Evolutionary conservation across 2,888 invertebrate species (phyloP).

Genomic region (Loripinus fragilis): DNA sequence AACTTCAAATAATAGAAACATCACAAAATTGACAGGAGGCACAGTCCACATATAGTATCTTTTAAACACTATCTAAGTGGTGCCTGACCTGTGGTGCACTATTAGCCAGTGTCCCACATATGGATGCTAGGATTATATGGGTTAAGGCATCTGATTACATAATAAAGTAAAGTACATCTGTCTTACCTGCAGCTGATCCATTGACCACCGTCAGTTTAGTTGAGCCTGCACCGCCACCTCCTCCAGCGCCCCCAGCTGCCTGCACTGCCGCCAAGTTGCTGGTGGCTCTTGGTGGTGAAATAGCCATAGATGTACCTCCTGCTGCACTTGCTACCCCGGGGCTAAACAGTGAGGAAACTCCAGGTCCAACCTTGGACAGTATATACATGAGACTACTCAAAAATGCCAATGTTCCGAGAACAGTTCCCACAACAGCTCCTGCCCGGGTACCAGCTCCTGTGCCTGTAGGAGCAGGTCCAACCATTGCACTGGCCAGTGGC

Average conservation of each 20-base stretch:
- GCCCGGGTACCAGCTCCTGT: conserved; percentile 71
- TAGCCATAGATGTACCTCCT: conserved; percentile 63
- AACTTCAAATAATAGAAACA: too few relatives aligned
- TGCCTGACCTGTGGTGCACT: too few relatives aligned
- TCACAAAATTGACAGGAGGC: too few relatives aligned
- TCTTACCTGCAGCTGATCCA: conserved; percentile 57
- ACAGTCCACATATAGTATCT: too few relatives aligned
- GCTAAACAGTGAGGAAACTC: conserved; percentile 68
- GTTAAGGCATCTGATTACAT: too few relatives aligned
- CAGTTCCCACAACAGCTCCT: conserved; percentile 76
- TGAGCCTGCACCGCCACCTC: conserved; percentile 57
- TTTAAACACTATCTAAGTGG: too few relatives aligned
- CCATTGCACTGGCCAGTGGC: conserved; percentile 52
- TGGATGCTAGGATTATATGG: too few relatives aligned
- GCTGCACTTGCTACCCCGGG: conserved; percentile 62
- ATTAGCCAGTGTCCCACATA: too few relatives aligned
- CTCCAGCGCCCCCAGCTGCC: conserved; percentile 67
- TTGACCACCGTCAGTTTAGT: conserved; percentile 62
- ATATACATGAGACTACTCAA: conserved; percentile 79
- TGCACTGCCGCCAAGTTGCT: conserved; percentile 70
- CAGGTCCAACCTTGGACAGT: conserved; percentile 78
- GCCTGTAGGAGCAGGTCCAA: conserved; percentile 56
- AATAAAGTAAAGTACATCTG: too few relatives aligned
- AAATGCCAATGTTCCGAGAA: conserved; percentile 72
- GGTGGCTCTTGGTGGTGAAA: conserved; percentile 73